Percentiles rank a stretch among this genome's conserved stretches.
Conservation (phyloP, 2,888 invertebrate species). For the Acleris literana region DNA sequence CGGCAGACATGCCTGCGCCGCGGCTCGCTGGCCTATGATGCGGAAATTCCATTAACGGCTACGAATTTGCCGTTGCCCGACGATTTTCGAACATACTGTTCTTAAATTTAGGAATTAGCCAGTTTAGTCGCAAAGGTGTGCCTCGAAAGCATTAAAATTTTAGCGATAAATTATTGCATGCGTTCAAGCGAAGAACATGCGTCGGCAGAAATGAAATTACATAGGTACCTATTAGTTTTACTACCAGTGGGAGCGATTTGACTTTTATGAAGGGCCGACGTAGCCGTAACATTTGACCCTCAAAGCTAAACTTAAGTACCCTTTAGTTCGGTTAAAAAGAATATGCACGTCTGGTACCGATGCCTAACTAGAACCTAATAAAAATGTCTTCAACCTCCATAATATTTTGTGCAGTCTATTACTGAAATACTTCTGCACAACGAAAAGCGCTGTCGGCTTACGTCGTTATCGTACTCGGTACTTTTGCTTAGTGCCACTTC, state of each 20-base stretch:
- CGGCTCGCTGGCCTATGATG: conserved; percentile 54
- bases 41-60: conserved; percentile 74
- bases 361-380: background rate
- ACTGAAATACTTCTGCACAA: conserved; percentile 41
- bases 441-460: conserved; percentile 48
- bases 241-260: conserved; percentile 8
- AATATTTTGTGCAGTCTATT: conserved; percentile 8
- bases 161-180: no score
- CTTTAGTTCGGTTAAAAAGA: background rate
- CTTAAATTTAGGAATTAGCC: conserved; percentile 52
- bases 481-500: conserved; percentile 29
- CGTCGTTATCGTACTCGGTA: conserved; percentile 30
- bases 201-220: conserved; percentile 1
- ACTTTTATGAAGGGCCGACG: conserved; percentile 9
- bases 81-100: conserved; percentile 54
- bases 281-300: background rate
- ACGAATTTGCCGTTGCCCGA: conserved; percentile 60
- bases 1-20: conserved; percentile 37
- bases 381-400: background rate
- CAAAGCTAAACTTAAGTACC: background rate
- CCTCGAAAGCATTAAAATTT: no score
- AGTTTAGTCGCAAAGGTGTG: conserved; percentile 12
- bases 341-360: background rate
- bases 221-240: background rate
- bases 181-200: conserved; percentile 4